Base-by-base conservation (phyloP, 2,888 invertebrate species). In the Drosophila atripex region DNA sequence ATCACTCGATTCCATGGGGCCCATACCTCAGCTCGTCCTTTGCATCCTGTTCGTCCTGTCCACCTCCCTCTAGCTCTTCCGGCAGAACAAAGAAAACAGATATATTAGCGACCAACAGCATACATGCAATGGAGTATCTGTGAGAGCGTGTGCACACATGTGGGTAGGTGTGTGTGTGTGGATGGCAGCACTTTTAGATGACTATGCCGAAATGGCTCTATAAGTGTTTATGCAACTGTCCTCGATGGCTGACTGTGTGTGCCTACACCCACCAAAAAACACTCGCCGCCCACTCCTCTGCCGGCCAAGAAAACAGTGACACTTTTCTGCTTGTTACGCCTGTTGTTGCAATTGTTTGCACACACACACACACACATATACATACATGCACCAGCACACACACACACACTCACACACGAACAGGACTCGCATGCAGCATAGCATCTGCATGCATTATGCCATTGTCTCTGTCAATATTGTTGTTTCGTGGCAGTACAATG, bases 401-500 rank as follows among this genome's bases (percentile, higher is more conserved):
- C 35, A 30, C 25, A 30, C 41, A 16, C n/a, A 39, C 32, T 12
- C 6, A 0, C 7, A 7, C 14, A 41, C 39, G 39, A 18, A 18
- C 39, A 41, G 39, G 39, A 41, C 39, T 41, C 39, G 39, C 51
- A 47, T n/a, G 61, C 49, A 51, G 50, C 58, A 55, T 54, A 70
- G 49, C 68, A 69, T 50, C 63, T 76, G 80, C 76, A 80, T 74
- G 76, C 80, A 84, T 80, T 79, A 79, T 79, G 83, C 71, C 78
- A 86, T 86, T 82, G 86, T 86, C 80, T 85, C 65, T 85, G 82
- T 79, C 84, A 83, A 80, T 80, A 84, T 80, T 84, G 80, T 76
- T 80, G 74, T 73, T 73, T 65, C 65, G 69, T 70, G 64, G 72
- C 71, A 63, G 61, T 45, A 45, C 63, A 51, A 35, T 43, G 28